Evolutionary conservation across 2,888 invertebrate species (phyloP).

Genomic region (Himalopsyche anomala): DNA sequence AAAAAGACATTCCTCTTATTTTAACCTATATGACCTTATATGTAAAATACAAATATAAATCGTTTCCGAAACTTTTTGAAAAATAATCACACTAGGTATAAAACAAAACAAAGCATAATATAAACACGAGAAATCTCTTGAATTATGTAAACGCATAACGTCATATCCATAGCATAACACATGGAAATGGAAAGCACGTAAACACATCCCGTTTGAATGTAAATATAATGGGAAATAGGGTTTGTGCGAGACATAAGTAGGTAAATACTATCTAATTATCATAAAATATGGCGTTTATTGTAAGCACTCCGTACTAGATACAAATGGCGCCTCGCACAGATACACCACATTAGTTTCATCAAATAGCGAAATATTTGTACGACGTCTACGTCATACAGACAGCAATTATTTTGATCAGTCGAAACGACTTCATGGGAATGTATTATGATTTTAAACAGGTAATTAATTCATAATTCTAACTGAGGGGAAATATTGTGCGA

Average conservation of each 20-base stretch:
- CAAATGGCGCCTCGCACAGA: too few species aligned
- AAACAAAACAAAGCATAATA: background rate
- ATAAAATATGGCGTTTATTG: constrained; percentile 32
- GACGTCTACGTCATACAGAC: too few species aligned
- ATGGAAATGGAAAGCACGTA: constrained; percentile 16
- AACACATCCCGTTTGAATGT: constrained; percentile 17
- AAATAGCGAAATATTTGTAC: too few species aligned
- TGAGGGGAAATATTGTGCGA: too few species aligned
- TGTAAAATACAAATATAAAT: background rate
- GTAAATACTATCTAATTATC: constrained; percentile 20
- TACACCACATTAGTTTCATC: too few species aligned
- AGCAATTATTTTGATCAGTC: too few species aligned
- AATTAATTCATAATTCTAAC: too few species aligned
- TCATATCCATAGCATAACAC: constrained; percentile 4
- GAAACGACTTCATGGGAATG: too few species aligned
- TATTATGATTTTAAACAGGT: too few species aligned
- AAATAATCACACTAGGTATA: constrained; percentile 1
- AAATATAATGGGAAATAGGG: constrained; percentile 21
- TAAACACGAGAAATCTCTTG: background rate
- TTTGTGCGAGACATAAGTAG: background rate
- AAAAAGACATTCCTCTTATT: background rate
- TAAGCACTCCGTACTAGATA: background rate
- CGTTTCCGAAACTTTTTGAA: background rate
- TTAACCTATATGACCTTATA: background rate
- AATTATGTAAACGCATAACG: constrained; percentile 26